Base-by-base conservation (phyloP, 1,140 invertebrate genomes). In the Trichonephila inaurata region DNA sequence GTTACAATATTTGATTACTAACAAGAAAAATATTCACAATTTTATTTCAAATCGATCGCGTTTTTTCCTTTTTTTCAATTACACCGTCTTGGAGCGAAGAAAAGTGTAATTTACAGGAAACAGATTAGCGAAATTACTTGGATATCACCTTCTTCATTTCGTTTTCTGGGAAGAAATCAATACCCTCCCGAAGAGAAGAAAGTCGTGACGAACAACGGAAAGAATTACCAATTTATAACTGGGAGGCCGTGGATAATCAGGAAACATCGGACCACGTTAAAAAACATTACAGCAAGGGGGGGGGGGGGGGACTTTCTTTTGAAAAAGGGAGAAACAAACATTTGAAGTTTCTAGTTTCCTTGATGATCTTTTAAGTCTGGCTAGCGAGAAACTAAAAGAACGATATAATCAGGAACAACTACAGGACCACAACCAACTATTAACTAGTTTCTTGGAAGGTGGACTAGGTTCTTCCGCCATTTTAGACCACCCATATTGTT, bases 291-390 rank as follows among this genome's bases (percentile, higher is more conserved):
- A 21, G 24, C 14, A 28, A 6, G 24, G 64, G 81, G 16, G 24
- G 64, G 81, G 72, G 18, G 16, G 21, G 12, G 44, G 44, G 81
- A 33, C 69, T 72, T 90, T 64, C 90, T 82, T 83, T 91, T 91
- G 21, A 91, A 90, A 58, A 40, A 40, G 51, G 19, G 77, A 64
- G 81, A 83, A 91, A 91, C 90, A 91, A 91, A 91, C 90, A 91
- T 91, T 91, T 66, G 90, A 83, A 91, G 90, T 91, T 91, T 91
- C 90, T 10, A 82, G 90, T 91, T 91, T 91, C 90, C 77, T 44
- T 91, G 77, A 91, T 91, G 90, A 91, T 91, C 28, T 77, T 91
- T 91, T 91, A 91, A 91, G 77, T 91, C 90, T 51, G 90, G 61
- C 33, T 66, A 21, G 81, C 72, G 44, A 77, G 51, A 89, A 91